phyloP scores from a whole-genome alignment of 1,140 invertebrate species.

The Branchinecta lynchi region DNA sequence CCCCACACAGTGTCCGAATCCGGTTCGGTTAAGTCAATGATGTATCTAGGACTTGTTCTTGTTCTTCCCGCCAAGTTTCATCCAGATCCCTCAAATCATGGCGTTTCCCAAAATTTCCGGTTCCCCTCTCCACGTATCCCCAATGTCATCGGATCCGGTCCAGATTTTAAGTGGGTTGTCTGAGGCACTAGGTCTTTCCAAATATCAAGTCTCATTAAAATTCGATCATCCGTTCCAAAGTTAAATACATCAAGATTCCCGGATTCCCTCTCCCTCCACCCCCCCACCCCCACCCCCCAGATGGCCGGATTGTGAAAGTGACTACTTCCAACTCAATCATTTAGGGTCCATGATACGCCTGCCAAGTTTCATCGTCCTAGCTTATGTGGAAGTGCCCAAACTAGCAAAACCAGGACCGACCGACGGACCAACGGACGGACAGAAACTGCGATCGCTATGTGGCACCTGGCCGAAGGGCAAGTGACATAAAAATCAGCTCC shows the following conservation, averaged over 20 bases:
- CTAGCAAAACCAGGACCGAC: no score
- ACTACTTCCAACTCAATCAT: conserved; percentile 1
- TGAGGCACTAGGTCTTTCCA: neutral
- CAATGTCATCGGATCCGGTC: conserved; percentile 4
- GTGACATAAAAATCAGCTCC: no score
- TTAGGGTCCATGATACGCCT: neutral
- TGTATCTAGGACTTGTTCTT: conserved; percentile 1
- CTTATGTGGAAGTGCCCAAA: no score
- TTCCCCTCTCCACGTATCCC: neutral
- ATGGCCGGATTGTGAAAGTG: neutral
- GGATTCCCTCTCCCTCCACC: neutral
- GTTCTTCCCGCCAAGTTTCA: conserved; percentile 9
- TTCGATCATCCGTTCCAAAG: neutral
- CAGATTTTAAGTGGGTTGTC: neutral
- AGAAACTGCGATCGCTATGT: no score
- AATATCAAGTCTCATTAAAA: conserved; percentile 10
- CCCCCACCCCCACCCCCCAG: conserved; percentile 2
- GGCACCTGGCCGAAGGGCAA: no score
- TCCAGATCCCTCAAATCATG: neutral
- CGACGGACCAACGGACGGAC: no score
- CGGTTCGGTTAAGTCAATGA: neutral
- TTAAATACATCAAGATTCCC: neutral
- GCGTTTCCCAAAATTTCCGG: conserved; percentile 5
- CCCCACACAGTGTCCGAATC: neutral
- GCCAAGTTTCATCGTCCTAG: no score